Evolutionary conservation across 2,888 invertebrate genomes (phyloP).

Genomic region (Himalopsyche anomala): DNA sequence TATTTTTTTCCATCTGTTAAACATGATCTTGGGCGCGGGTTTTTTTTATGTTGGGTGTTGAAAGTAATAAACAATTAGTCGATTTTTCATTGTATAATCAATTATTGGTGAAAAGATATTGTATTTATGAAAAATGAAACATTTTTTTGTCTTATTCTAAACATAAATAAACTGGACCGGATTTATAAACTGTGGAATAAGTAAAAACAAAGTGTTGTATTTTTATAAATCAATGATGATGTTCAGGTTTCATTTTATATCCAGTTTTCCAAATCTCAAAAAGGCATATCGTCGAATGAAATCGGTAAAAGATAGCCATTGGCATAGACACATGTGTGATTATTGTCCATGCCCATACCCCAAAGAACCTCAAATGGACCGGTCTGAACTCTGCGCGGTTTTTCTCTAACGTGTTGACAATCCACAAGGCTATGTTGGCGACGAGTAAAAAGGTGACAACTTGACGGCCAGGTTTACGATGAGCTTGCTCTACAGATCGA

Average conservation of each 20-base stretch:
- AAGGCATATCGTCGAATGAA: constrained; percentile 93
- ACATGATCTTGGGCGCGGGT: too few species aligned
- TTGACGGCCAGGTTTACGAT: constrained; percentile 89
- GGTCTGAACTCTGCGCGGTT: constrained; percentile 89
- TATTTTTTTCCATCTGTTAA: too few species aligned
- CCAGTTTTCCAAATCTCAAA: constrained; percentile 95
- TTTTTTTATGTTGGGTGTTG: too few species aligned
- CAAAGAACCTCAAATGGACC: constrained; percentile 87
- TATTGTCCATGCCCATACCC: constrained; percentile 93
- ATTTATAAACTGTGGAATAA: too few species aligned
- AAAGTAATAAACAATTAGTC: too few species aligned
- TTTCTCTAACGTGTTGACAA: constrained; percentile 89
- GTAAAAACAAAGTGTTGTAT: too few species aligned
- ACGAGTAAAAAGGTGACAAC: constrained; percentile 90
- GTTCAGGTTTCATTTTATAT: constrained; percentile 81
- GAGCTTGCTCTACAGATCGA: constrained; percentile 82
- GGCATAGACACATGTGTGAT: constrained; percentile 94
- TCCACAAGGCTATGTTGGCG: constrained; percentile 91
- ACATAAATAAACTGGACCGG: too few species aligned
- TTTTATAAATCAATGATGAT: neutral
- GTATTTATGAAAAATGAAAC: too few species aligned
- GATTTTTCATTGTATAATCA: too few species aligned
- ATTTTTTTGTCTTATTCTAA: too few species aligned
- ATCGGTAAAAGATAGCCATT: constrained; percentile 91
- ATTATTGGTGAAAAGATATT: too few species aligned